phyloP scores from a whole-genome alignment of 1,140 invertebrate genomes.

The Carposina sasakii region DNA sequence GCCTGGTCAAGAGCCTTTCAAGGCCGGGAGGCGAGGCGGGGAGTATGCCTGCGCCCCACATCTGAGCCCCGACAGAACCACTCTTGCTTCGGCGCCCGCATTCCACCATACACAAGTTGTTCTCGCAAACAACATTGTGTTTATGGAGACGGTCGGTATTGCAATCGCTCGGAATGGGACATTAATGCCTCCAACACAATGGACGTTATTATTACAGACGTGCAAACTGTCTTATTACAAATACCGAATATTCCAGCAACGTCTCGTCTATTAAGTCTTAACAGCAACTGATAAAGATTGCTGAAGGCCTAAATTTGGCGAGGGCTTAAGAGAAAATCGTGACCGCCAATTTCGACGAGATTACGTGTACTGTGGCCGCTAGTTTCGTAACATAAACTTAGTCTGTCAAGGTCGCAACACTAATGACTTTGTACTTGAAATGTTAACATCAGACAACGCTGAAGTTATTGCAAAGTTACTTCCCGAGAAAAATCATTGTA shows the following conservation, averaged over 20 bases:
- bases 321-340: slow-evolving; percentile 38
- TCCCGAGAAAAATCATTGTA: too few relatives aligned
- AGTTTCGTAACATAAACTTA: slow-evolving; percentile 54
- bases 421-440: slow-evolving; percentile 63
- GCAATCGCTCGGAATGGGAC: too few relatives aligned
- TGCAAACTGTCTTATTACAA: too few relatives aligned
- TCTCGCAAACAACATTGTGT: too few relatives aligned
- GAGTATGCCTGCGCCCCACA: slow-evolving; percentile 48
- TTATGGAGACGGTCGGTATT: too few relatives aligned
- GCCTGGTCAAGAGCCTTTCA: slow-evolving; percentile 71
- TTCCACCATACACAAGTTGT: slow-evolving; percentile 41
- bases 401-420: slow-evolving; percentile 53
- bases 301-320: slow-evolving; percentile 10
- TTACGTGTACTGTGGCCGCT: slow-evolving; percentile 48
- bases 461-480: slow-evolving; percentile 11
- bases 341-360: slow-evolving; percentile 48
- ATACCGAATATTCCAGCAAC: background rate
- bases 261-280: slow-evolving; percentile 4
- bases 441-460: slow-evolving; percentile 26
- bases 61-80: slow-evolving; percentile 36
- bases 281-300: slow-evolving; percentile 14
- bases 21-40: slow-evolving; percentile 66
- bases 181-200: too few relatives aligned
- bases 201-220: too few relatives aligned
- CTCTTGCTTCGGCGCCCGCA: slow-evolving; percentile 48